Conservation (phyloP, 2,113 vertebrate species). For the Grallaria varia region DNA sequence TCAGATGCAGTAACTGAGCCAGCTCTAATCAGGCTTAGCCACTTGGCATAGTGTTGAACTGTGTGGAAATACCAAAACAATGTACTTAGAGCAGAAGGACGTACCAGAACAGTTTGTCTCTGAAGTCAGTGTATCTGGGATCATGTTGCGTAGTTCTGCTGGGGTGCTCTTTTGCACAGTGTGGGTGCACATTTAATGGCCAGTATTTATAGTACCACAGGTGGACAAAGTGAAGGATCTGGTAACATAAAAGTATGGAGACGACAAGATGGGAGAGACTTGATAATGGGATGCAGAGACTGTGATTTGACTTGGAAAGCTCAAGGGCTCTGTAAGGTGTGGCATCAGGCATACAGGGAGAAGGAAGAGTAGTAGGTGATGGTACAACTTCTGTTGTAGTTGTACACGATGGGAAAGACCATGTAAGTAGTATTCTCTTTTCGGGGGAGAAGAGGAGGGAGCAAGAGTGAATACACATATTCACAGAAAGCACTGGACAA, state of each 20-base stretch:
- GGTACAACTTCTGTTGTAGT: background rate
- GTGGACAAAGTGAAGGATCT: background rate
- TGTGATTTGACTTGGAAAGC: background rate
- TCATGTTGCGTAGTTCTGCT: background rate
- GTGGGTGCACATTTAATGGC: background rate
- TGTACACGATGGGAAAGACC: background rate
- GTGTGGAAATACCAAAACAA: conserved; percentile 35
- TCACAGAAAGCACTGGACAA: background rate
- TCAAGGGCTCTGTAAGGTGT: background rate
- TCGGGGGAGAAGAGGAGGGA: background rate
- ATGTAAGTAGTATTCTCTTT: background rate
- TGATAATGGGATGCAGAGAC: background rate
- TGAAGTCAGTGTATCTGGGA: background rate
- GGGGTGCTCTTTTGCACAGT: background rate
- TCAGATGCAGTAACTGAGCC: background rate
- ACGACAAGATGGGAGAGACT: background rate
- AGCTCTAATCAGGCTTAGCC: conserved; percentile 15
- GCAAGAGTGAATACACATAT: background rate
- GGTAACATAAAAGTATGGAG: background rate
- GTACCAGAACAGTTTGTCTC: conserved; percentile 47
- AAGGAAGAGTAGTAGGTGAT: background rate
- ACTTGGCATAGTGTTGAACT: background rate
- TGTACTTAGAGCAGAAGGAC: conserved; percentile 35
- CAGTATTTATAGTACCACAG: background rate
- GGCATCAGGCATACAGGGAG: background rate